Base-by-base conservation (phyloP, 2,888 invertebrate genomes). In the Balanococcus diminutus region DNA sequence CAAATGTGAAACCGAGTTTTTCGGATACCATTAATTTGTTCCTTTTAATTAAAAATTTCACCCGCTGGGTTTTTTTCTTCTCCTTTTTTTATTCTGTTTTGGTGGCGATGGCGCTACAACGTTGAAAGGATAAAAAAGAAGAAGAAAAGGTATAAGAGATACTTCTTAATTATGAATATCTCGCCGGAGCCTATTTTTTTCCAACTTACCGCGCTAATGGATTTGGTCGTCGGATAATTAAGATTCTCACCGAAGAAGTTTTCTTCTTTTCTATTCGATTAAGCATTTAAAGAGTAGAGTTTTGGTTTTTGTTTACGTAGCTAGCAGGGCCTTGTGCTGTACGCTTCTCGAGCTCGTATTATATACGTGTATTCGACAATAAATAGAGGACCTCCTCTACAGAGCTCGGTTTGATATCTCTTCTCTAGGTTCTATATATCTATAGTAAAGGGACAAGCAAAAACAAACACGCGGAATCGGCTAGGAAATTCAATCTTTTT, bases 401-500 rank as follows among this genome's bases (percentile, higher is more conserved):
- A n/a, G n/a, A n/a, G n/a, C n/a, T n/a, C 36, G 19, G 25, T 19
- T 79, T 19, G 75, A 75, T 36, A 36, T 36, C 32, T 0, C 1
- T 36, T n/a, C 36, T 36, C 19, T n/a, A n/a, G 46, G 67, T 28
- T 28, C 22, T 72, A n/a, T 25, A 25, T 25, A 6, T 5, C 46
- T 46, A 42, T 42, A 46, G 56, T 56, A 19, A 56, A 56, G 56
- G 56, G 75, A 79, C 46, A 82, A 32, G 82, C 51, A 51, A 82
- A 82, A 82, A 82, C 82, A 82, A 82, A 82, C 82, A 82, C 3
- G n/a, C 16, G 8, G 31, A 39, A 61, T 19, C 22, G 36, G 84
- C 5, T 67, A 72, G 84, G 56, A 84, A 84, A 84, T 84, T 84
- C 42, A 84, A 84, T 84, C 84, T 84, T 84, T 39, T 39, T 84